phyloP scores from a whole-genome alignment of 2,797 vertebrate species.

The Hipposideros larvatus region DNA sequence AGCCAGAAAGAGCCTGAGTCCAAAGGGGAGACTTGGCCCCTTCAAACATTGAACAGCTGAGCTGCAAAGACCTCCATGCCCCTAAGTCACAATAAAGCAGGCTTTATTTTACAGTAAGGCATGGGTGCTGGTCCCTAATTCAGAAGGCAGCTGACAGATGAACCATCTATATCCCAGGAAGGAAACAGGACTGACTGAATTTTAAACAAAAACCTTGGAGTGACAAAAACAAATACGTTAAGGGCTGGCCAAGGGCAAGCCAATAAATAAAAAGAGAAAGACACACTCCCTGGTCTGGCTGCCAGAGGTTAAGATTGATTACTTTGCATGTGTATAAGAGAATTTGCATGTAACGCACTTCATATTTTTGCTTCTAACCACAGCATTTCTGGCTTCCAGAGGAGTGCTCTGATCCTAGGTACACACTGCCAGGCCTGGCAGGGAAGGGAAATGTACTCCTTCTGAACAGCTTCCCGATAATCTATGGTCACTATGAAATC shows the following conservation, averaged over 20 bases:
- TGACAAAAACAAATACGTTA: constrained; percentile 69
- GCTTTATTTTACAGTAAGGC: not conserved
- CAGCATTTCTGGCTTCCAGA: not conserved
- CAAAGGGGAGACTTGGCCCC: not conserved
- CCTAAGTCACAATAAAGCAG: constrained; percentile 30
- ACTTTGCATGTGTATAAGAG: constrained; percentile 66
- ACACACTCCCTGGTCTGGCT: constrained; percentile 20
- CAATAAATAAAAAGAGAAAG: constrained; percentile 71
- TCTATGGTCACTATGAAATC: constrained; percentile 19
- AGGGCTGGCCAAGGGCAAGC: constrained; percentile 71
- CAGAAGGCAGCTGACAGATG: constrained; percentile 43
- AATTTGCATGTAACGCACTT: constrained; percentile 15
- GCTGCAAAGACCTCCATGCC: not conserved
- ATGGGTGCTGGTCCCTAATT: constrained; percentile 26
- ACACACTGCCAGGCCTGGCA: not conserved
- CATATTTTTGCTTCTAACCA: constrained; percentile 66
- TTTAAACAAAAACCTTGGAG: constrained; percentile 67
- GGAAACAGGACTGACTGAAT: not conserved
- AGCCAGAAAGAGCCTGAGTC: not conserved
- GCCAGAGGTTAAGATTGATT: constrained; percentile 65
- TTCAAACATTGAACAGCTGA: constrained; percentile 3
- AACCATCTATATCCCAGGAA: constrained; percentile 59
- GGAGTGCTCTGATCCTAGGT: fast-evolving
- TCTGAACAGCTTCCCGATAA: not conserved
- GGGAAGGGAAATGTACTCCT: not conserved